These are phyloP conservation scores for Antedon mediterranea DNA, from an alignment of 53 echinoderm and acorn worm species.

Conservation along the genomic window DNA sequence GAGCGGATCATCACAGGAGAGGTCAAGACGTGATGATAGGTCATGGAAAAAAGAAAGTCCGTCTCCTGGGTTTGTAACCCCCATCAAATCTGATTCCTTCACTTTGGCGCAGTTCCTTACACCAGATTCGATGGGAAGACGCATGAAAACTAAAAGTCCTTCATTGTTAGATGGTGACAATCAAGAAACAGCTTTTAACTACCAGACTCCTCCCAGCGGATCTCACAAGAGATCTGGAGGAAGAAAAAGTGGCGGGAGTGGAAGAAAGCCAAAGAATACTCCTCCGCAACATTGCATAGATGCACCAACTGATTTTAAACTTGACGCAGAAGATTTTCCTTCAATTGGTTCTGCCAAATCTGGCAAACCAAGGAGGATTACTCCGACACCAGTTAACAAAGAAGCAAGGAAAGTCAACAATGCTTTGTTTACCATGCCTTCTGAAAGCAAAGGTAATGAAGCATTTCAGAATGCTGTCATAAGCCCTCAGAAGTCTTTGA, in stretches of 20 bases:
- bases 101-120: neutral
- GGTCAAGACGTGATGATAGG: neutral
- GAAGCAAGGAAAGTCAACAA: neutral
- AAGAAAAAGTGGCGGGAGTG: slow-evolving; percentile 20
- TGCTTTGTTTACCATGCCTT: neutral
- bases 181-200: neutral
- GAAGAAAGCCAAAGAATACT: neutral
- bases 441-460: neutral
- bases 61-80: neutral
- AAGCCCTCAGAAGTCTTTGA: slow-evolving; percentile 20
- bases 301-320: slow-evolving; percentile 28
- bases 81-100: neutral
- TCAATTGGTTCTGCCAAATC: slow-evolving; percentile 26
- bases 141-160: neutral
- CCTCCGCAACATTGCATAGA: neutral
- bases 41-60: neutral
- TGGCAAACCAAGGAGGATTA: slow-evolving; percentile 57
- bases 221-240: neutral
- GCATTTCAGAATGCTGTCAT: neutral
- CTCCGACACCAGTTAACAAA: slow-evolving; percentile 49
- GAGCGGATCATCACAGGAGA: neutral
- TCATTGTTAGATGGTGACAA: neutral
- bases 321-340: slow-evolving; percentile 63
- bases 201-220: neutral
- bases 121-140: neutral